These are phyloP conservation scores for Dascillus cervinus DNA, from an alignment of 2,888 invertebrate genomes.

Conservation along the genomic window DNA sequence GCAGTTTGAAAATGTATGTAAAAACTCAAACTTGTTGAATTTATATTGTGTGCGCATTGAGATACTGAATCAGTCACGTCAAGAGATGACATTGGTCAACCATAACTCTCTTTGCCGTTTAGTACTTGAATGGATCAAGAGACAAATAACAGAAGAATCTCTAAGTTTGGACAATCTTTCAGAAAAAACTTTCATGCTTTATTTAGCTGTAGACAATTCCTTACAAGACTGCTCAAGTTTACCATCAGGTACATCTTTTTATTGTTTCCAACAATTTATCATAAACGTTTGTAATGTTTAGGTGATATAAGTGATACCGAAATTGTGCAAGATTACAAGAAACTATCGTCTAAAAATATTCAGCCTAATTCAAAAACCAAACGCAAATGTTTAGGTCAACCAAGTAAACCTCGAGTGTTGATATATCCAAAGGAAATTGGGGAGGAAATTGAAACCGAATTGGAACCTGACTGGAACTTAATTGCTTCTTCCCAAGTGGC, in stretches of 20 bases:
- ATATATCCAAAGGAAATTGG: conserved; percentile 52
- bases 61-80: conserved; percentile 64
- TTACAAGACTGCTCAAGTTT: conserved; percentile 74
- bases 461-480: conserved; percentile 55
- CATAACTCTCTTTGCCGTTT: conserved; percentile 53
- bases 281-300: conserved; percentile 12
- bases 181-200: conserved; percentile 67
- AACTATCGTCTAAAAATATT: conserved; percentile 31
- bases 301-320: conserved; percentile 62
- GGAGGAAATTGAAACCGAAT: conserved; percentile 43
- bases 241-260: conserved; percentile 40
- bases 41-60: conserved; percentile 66
- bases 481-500: conserved; percentile 51
- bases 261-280: not conserved
- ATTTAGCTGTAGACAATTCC: conserved; percentile 65
- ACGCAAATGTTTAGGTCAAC: conserved; percentile 47
- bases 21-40: conserved; percentile 53
- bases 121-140: conserved; percentile 56
- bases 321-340: conserved; percentile 69
- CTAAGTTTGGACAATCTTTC: conserved; percentile 39
- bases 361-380: conserved; percentile 36
- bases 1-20: conserved; percentile 59
- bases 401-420: conserved; percentile 55
- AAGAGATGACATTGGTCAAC: conserved; percentile 54
- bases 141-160: conserved; percentile 38